phyloP scores from a whole-genome alignment of 2,113 vertebrate genomes.

The Piaya cayana region DNA sequence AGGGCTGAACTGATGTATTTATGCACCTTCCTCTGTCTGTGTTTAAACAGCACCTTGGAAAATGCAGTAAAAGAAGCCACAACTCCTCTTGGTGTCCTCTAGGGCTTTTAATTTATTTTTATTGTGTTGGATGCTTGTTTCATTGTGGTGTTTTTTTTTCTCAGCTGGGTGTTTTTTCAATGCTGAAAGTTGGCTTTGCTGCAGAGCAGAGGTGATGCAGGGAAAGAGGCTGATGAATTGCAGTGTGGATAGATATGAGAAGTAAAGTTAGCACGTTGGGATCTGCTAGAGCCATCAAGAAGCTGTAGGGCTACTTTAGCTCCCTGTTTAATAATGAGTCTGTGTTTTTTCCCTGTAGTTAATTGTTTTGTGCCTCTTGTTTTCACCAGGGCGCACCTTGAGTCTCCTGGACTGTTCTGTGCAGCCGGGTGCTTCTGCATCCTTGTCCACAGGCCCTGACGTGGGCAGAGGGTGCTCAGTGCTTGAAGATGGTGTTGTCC shows the following conservation, averaged over 20 bases:
- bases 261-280: background rate
- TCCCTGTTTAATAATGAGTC: background rate
- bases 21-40: background rate
- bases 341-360: background rate
- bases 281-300: background rate
- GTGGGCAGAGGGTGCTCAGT: background rate
- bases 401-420: background rate
- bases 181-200: background rate
- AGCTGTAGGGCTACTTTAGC: background rate
- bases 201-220: slow-evolving; percentile 21
- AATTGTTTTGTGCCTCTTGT: background rate
- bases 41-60: slow-evolving; percentile 53
- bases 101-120: slow-evolving; percentile 43
- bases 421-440: background rate
- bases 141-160: background rate
- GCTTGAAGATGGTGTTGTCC: background rate
- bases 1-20: slow-evolving; percentile 34
- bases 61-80: background rate
- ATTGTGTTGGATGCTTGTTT: slow-evolving; percentile 17
- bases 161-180: rapidly evolving
- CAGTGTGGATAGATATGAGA: background rate
- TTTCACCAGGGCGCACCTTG: background rate
- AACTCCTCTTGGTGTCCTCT: slow-evolving; percentile 19
- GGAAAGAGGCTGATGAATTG: background rate
- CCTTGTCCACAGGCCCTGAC: background rate